phyloP scores from a whole-genome alignment of 2,113 vertebrate genomes.

The Xiphophorus hellerii region DNA sequence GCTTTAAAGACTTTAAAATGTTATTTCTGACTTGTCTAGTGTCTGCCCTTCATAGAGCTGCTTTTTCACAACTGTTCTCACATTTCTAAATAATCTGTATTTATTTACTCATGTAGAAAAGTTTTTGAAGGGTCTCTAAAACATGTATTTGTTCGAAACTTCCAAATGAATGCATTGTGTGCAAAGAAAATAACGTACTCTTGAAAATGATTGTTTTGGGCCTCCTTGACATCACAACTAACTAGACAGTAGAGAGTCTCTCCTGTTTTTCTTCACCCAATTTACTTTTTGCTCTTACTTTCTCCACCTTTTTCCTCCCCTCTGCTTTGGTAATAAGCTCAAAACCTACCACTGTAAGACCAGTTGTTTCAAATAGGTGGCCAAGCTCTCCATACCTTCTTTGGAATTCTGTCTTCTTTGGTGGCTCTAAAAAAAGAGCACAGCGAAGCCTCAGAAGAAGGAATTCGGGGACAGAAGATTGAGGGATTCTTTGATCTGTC shows the following conservation, averaged over 20 bases:
- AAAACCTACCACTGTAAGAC: conserved; percentile 30
- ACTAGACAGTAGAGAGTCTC: conserved; percentile 32
- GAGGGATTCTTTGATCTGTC: conserved; percentile 78
- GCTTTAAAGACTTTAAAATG: no score
- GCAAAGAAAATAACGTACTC: neutral
- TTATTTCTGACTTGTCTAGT: no score
- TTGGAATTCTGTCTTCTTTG: conserved; percentile 47
- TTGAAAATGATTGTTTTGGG: neutral
- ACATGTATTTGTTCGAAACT: neutral
- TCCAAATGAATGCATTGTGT: neutral
- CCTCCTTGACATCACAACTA: neutral
- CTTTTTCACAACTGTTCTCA: no score
- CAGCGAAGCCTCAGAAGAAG: conserved; percentile 28
- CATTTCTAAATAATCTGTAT: no score
- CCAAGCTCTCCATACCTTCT: conserved; percentile 66
- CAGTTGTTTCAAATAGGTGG: conserved; percentile 60
- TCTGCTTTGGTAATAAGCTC: conserved; percentile 37
- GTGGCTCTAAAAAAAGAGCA: conserved; percentile 50
- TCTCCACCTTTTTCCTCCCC: conserved; percentile 7
- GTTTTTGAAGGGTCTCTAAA: neutral
- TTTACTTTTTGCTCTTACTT: conserved; percentile 20
- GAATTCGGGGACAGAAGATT: conserved; percentile 48
- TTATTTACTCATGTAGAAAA: neutral
- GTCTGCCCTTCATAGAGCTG: no score
- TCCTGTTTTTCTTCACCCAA: conserved; percentile 18